phyloP scores from a whole-genome alignment of 2,797 vertebrate genomes.

The Microtus agrestis region DNA sequence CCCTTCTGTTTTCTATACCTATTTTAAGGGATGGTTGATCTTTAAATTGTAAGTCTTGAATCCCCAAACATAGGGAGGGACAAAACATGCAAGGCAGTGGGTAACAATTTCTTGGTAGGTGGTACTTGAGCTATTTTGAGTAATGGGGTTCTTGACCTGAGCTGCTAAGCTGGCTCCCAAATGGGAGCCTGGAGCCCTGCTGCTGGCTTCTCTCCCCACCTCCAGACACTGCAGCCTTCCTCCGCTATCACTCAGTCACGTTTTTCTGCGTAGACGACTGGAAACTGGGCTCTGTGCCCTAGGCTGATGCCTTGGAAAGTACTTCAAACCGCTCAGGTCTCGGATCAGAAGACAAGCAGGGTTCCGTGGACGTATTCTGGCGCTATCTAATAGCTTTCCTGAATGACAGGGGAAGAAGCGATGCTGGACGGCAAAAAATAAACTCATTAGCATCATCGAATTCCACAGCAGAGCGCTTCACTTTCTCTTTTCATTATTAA shows the following conservation, averaged over 20 bases:
- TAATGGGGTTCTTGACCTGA: background rate
- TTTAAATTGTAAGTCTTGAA: conserved; percentile 4
- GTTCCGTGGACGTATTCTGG: conserved; percentile 1
- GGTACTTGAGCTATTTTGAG: background rate
- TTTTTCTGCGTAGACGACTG: background rate
- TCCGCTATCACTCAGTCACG: background rate
- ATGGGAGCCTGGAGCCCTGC: background rate
- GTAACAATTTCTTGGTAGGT: background rate
- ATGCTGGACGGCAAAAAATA: conserved; percentile 66
- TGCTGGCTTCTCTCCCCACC: background rate
- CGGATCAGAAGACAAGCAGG: background rate
- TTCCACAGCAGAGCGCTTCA: rapidly evolving
- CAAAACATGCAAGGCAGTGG: background rate
- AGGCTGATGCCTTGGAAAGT: background rate
- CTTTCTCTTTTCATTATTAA: conserved; percentile 83
- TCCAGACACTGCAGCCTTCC: background rate
- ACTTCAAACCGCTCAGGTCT: background rate
- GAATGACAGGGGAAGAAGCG: conserved; percentile 45
- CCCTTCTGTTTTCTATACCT: background rate
- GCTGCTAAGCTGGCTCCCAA: background rate
- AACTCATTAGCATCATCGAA: conserved; percentile 66
- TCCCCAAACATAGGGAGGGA: background rate
- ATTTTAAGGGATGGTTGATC: conserved; percentile 1
- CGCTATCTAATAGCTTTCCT: background rate
- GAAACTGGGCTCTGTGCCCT: conserved; percentile 53